Conservation (phyloP, 1,140 invertebrate genomes). For the Bombus polaris region DNA sequence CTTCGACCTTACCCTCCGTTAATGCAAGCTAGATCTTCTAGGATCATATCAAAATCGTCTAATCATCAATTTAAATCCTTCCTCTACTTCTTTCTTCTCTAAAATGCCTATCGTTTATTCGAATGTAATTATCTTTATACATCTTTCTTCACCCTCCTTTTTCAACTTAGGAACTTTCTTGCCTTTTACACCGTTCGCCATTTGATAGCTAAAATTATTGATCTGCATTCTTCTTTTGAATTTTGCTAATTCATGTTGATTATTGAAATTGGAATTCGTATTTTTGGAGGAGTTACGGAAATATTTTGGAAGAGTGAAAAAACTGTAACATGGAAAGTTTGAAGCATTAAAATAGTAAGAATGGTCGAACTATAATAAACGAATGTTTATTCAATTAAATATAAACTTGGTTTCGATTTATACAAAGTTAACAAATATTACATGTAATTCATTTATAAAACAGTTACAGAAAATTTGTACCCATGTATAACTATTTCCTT, state of each 20-base stretch:
- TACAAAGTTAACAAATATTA: not conserved
- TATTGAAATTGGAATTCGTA: not conserved
- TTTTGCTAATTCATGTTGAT: too few relatives aligned
- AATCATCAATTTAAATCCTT: not conserved
- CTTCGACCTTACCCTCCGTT: slow-evolving; percentile 71
- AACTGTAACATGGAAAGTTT: not conserved
- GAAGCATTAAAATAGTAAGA: not conserved
- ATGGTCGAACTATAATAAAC: not conserved
- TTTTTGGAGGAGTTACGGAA: too few relatives aligned
- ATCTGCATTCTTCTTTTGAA: too few relatives aligned
- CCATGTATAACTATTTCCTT: slow-evolving; percentile 46
- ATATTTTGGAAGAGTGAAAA: not conserved
- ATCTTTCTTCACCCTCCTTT: not conserved
- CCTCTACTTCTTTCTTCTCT: not conserved
- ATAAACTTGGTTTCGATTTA: not conserved
- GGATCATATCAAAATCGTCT: slow-evolving; percentile 24
- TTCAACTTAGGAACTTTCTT: not conserved
- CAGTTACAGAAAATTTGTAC: not conserved
- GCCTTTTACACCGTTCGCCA: not conserved
- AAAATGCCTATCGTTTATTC: not conserved
- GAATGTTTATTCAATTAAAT: not conserved
- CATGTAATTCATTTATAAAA: slow-evolving; percentile 1
- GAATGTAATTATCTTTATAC: not conserved
- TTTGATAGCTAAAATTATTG: too few relatives aligned
- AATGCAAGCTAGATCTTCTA: slow-evolving; percentile 31